These are phyloP conservation scores for Sarcophaga carnaria DNA, from an alignment of 2,888 invertebrate species.

Conservation along the genomic window DNA sequence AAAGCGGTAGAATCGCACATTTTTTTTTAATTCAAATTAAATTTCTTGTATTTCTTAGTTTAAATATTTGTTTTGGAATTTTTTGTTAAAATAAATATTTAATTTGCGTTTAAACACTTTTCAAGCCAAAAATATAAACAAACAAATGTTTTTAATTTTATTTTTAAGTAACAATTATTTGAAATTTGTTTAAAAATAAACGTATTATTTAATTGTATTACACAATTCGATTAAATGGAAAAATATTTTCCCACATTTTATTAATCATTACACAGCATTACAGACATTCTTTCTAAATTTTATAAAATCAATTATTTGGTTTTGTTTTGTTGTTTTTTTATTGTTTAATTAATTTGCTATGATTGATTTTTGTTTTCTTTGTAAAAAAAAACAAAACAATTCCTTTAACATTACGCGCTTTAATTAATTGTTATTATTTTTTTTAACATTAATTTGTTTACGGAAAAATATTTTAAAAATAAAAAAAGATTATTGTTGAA, in stretches of 20 bases:
- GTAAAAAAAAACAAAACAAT: too few species aligned
- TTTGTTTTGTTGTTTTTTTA: background rate
- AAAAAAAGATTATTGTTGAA: background rate
- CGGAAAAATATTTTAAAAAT: too few species aligned
- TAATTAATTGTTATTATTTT: too few species aligned
- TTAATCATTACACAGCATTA: background rate
- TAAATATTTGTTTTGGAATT: background rate
- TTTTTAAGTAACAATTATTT: too few species aligned
- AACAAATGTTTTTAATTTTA: too few species aligned
- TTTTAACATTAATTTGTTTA: background rate
- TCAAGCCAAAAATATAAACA: too few species aligned
- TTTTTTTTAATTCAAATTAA: slow-evolving; percentile 50
- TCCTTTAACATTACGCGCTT: too few species aligned
- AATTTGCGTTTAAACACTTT: too few species aligned
- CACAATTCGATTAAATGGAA: too few species aligned
- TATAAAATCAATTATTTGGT: background rate
- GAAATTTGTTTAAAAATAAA: too few species aligned
- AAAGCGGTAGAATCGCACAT: slow-evolving; percentile 85
- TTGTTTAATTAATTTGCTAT: background rate
- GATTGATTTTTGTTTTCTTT: background rate
- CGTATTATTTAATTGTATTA: too few species aligned
- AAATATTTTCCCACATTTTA: background rate
- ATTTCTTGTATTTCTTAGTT: background rate
- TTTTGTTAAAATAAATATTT: background rate
- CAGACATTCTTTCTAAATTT: background rate